Conservation (phyloP, 2,797 vertebrate genomes). For the Vireo griseus region DNA sequence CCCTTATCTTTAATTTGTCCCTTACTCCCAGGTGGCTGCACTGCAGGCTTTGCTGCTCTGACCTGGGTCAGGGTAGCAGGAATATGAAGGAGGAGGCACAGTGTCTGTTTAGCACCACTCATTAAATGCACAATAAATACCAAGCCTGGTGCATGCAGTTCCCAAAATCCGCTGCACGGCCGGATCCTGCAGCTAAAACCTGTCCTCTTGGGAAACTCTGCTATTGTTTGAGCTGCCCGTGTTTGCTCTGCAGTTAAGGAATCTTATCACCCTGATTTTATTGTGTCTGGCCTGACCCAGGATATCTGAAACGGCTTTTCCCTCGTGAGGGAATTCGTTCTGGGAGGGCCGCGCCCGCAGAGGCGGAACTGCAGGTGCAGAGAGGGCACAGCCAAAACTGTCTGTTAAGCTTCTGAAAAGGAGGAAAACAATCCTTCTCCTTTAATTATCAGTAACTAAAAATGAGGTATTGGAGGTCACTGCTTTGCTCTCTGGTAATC, state of each 20-base stretch:
- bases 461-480: background rate
- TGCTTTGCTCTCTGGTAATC: background rate
- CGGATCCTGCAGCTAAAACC: background rate
- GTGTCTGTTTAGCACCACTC: background rate
- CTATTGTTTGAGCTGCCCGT: background rate
- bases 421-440: background rate
- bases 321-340: background rate
- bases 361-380: background rate
- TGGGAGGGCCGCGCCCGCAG: background rate
- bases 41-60: background rate
- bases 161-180: background rate
- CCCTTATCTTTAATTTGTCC: background rate
- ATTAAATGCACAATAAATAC: background rate
- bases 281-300: slow-evolving; percentile 6
- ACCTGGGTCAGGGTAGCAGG: background rate
- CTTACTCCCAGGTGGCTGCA: background rate
- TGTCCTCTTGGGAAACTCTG: background rate
- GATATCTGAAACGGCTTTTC: background rate
- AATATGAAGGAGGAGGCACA: background rate
- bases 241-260: slow-evolving; percentile 32
- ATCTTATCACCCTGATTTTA: slow-evolving; percentile 16
- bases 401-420: background rate
- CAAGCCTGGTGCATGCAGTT: background rate
- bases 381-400: background rate
- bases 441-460: background rate